A percentile compares a stretch with the other conserved stretches of the same genome.
phyloP scores from a whole-genome alignment of 2,113 vertebrate species.

The Drymodes brunneopygia region DNA sequence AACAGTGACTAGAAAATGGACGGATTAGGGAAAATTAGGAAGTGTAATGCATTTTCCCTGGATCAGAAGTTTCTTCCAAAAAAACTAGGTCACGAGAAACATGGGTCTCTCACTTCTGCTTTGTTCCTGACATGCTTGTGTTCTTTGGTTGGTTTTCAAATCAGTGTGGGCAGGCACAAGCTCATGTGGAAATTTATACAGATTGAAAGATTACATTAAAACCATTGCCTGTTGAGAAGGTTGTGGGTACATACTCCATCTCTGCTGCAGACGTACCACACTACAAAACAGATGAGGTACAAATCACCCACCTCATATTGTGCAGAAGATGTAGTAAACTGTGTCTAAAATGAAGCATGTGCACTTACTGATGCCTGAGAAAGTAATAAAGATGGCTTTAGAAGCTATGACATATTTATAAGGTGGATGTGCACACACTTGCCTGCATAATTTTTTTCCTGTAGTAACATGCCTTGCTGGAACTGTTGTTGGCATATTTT shows the following conservation, averaged over 20 bases:
- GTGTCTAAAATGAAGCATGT: not conserved
- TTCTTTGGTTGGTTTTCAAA: constrained; percentile 43
- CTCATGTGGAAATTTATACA: not conserved
- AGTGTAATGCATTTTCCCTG: not conserved
- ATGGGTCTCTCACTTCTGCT: not conserved
- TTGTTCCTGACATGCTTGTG: not conserved
- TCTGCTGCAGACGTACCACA: not conserved
- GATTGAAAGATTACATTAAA: not conserved
- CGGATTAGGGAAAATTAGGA: not conserved
- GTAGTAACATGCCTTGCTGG: not conserved
- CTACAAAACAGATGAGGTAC: not conserved
- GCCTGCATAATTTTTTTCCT: not conserved
- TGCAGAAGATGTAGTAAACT: not conserved
- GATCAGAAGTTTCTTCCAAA: not conserved
- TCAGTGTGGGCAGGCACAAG: not conserved
- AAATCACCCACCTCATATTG: not conserved
- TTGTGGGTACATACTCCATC: not conserved
- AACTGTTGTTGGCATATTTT: not conserved
- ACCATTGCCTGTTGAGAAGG: not conserved
- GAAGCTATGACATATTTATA: fast-evolving
- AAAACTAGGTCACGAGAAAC: not conserved
- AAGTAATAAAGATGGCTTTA: not conserved
- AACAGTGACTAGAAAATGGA: not conserved
- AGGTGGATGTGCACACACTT: not conserved
- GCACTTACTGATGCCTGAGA: not conserved